Evolutionary conservation across 2,888 invertebrate species (phyloP), one percentile per base, ranked within the genome.

Genomic region (Papilio demoleus): DNA sequence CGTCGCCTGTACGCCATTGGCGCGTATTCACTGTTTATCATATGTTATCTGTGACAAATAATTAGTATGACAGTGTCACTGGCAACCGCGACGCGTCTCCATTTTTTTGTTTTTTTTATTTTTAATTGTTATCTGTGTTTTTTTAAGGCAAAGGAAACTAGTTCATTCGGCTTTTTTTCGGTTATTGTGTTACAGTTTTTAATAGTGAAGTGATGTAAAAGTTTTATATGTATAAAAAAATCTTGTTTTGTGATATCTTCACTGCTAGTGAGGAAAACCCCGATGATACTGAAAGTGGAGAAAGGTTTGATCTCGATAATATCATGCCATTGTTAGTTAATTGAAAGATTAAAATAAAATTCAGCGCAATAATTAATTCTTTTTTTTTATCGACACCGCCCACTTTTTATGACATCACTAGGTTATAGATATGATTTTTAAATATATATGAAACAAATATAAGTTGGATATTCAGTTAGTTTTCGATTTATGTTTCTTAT

Each of bases 41-140:
- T 70, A 53, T 75, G 80, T 87, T 88, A 87, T 87, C 87, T 87
- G 76, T 82, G 76, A 78, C 78, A 75, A 78, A 81, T 83, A 87
- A 88, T 88, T 88, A 88, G 86, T 87, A 82, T 81, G 79, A 73
- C 77, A 73, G 78, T 70, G 77, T 79, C 82, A 71, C 47, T 72
- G 71, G 65, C 70, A 75, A 71, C 76, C 75, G 50, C 66, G 80
- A 24, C 50, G 62, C 62, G 56, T 62, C 8, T 40, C 27, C 12
- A 11, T 24, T 19, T 40, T 61, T 27, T 59, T 38, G 5, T 42
- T 31, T 31, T 3, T 31, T 31, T 40, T 40, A 42, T n/a, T 62
- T 62, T 42, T 59, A 65, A 66, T 68, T 38, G 38, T 19, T 60
- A 38, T 47, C 63, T 58, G 66, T 67, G 60, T 59, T 50, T 59